Evolutionary conservation across 1,140 invertebrate species (phyloP), one percentile per base, ranked within the genome.

Genomic region (Drosophila pandora): DNA sequence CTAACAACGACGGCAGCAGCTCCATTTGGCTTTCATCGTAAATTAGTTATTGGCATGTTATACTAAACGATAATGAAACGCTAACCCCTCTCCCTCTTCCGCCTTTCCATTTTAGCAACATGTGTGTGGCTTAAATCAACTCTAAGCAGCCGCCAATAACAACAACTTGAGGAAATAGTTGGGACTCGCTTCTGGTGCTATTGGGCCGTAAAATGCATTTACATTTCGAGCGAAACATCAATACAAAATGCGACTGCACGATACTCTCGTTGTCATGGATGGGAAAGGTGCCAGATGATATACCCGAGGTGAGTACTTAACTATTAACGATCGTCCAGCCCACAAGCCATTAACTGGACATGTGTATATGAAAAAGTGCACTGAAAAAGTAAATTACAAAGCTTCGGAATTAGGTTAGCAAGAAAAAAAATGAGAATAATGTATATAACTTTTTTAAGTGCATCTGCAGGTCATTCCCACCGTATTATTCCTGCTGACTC

Each of bases 181-280:
- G 52, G 54, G 37, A 49, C 43, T 45, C 39, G 67, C 63, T 63
- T 21, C 21, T 10, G 43, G 43, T 45, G 43, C 43, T 60, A 56
- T 41, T 25, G 49, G 71, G 59, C 52, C 37, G 59, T 72, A 91
- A 77, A 80, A 97, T 97, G 96, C 96, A 97, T 94, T 94, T 97
- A 90, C 96, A 97, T 94, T 98, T 99, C 92, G 98, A 99, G 92
- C 95, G 96, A 80, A 97, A 97, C 91, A 95, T 95, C 77, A 98
- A 97, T 91, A 97, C 97, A 63, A 96, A 97, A 92, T 98, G 97
- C 92, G 98, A 99, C 93, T 98, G 97, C 93, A 96, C 97, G 79
- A 97, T 99, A 88, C 93, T 98, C 70, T 97, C 97, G 73, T 93
- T 99, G 85, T 98, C 97, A 83, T 99, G 98, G 98, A 99, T 99